phyloP scores from a whole-genome alignment of 2,888 invertebrate genomes.

The Drosophila mercatorum region DNA sequence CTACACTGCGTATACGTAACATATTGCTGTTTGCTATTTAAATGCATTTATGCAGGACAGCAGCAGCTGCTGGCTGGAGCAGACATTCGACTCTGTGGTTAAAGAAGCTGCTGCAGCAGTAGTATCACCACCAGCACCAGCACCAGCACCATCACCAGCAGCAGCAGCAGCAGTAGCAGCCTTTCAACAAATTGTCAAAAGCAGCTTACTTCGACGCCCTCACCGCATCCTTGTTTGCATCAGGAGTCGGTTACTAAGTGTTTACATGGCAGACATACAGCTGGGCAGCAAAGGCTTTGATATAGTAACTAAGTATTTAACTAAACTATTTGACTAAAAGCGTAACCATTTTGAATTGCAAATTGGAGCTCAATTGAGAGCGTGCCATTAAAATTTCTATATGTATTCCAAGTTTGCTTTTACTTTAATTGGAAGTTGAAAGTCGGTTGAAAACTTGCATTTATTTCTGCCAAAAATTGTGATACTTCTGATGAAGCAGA shows the following conservation, averaged over 20 bases:
- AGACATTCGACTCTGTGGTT: slow-evolving; percentile 33
- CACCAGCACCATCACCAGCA: slow-evolving; percentile 24
- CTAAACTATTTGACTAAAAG: slow-evolving; percentile 49
- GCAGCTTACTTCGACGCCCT: slow-evolving; percentile 50
- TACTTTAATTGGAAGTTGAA: not conserved
- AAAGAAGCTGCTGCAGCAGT: slow-evolving; percentile 5
- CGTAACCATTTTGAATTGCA: slow-evolving; percentile 13
- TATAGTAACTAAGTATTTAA: slow-evolving; percentile 42
- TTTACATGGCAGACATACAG: slow-evolving; percentile 37
- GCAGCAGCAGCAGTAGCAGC: slow-evolving; percentile 21
- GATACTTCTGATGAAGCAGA: not conserved
- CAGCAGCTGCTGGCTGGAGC: slow-evolving; percentile 24
- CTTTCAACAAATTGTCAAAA: slow-evolving; percentile 77
- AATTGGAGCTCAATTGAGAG: slow-evolving; percentile 47
- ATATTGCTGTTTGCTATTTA: slow-evolving; percentile 72
- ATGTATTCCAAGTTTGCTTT: not conserved
- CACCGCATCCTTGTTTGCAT: slow-evolving; percentile 22
- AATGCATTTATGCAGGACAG: slow-evolving; percentile 72
- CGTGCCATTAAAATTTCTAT: slow-evolving; percentile 8
- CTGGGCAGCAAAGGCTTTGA: slow-evolving; percentile 34
- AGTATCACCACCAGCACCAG: not conserved
- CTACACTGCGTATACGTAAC: slow-evolving; percentile 69
- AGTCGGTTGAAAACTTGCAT: not conserved
- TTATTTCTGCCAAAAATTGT: not conserved
- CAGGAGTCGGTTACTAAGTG: slow-evolving; percentile 43